Conservation (phyloP, 2,113 vertebrate genomes). For the Bujurquina vittata region DNA sequence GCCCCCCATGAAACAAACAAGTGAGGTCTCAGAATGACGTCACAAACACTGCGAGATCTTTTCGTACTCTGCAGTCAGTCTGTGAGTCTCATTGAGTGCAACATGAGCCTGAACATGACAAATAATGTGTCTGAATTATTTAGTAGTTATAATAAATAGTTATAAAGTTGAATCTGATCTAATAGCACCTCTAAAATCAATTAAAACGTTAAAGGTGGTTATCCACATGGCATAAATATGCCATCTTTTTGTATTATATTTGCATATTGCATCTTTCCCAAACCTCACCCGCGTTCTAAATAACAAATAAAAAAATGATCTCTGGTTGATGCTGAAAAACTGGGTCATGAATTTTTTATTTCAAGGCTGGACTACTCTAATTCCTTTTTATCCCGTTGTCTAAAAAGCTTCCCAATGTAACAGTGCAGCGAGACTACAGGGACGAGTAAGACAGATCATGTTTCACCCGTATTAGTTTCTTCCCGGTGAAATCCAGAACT, state of each 20-base stretch:
- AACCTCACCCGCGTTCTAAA: background rate
- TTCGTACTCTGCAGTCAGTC: background rate
- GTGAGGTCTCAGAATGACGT: background rate
- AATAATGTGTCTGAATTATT: background rate
- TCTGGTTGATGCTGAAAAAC: too few relatives aligned
- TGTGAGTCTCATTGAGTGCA: background rate
- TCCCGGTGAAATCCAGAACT: background rate
- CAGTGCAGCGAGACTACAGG: background rate
- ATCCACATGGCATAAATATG: background rate
- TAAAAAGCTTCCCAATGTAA: background rate
- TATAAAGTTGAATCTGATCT: too few relatives aligned
- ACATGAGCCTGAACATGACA: background rate
- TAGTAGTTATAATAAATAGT: background rate
- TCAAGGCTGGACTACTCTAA: background rate
- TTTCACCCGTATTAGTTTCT: background rate
- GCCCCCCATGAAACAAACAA: background rate
- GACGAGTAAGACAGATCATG: background rate
- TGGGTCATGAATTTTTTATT: background rate
- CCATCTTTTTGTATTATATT: background rate
- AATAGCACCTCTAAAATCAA: background rate
- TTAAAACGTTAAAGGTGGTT: background rate
- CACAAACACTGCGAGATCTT: background rate
- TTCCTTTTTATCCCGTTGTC: background rate
- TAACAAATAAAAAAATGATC: background rate
- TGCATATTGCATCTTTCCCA: background rate